phyloP scores from a whole-genome alignment of 1,140 invertebrate genomes.

The Procambarus virginalis region DNA sequence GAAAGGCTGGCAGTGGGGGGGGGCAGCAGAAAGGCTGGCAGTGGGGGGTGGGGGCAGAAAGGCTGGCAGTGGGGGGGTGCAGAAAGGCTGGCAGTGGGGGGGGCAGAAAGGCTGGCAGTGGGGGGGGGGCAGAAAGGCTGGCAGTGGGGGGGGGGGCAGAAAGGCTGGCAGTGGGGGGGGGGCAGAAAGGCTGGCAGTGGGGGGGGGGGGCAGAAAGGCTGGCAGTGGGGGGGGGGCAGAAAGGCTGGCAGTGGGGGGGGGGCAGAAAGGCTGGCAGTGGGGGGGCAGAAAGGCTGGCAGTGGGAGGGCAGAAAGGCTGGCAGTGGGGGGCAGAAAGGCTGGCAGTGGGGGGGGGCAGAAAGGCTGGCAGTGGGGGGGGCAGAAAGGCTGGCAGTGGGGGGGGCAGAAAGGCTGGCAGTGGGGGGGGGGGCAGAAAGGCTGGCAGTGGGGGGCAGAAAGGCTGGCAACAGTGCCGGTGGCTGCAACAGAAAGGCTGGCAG shows the following conservation, averaged over 20 bases:
- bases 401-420: neutral
- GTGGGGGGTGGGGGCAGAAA: neutral
- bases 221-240: neutral
- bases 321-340: neutral
- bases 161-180: neutral
- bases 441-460: neutral
- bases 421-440: neutral
- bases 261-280: neutral
- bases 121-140: neutral
- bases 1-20: neutral
- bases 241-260: neutral
- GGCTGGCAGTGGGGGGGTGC: neutral
- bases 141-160: neutral
- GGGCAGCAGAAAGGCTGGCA: neutral
- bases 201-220: neutral
- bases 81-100: neutral
- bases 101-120: neutral
- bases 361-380: neutral
- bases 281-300: neutral
- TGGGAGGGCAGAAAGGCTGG: neutral
- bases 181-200: neutral
- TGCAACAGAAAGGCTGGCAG: neutral
- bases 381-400: neutral
- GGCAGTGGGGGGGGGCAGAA: neutral
- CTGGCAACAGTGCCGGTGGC: too few species aligned